These are phyloP conservation scores for Conops quadrifasciatus DNA, from an alignment of 2,888 invertebrate species.

Conservation along the genomic window DNA sequence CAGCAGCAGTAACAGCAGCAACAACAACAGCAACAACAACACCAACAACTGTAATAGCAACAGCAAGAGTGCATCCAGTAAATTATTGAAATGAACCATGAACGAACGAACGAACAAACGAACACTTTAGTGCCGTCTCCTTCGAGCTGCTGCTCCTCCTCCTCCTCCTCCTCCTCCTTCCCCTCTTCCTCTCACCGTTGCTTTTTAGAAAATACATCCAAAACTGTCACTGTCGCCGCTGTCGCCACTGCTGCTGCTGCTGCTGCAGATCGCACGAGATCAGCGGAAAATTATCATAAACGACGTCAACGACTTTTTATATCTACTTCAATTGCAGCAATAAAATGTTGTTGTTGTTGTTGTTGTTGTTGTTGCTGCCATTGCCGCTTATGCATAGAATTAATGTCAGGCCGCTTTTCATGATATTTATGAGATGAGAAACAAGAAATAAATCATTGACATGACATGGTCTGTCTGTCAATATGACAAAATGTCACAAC, in stretches of 20 bases:
- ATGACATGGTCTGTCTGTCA: neutral
- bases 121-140: too few relatives aligned
- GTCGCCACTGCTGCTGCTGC: too few relatives aligned
- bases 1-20: neutral
- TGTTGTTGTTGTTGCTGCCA: neutral
- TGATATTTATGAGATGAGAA: constrained; percentile 19
- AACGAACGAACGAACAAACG: too few relatives aligned
- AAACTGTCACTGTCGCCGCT: neutral
- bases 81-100: neutral
- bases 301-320: constrained; percentile 31
- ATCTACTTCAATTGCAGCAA: constrained; percentile 4
- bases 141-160: neutral
- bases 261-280: constrained; percentile 23
- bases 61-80: constrained; percentile 13
- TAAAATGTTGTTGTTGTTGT: constrained; percentile 4
- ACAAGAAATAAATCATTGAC: constrained; percentile 11
- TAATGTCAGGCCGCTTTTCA: constrained; percentile 9
- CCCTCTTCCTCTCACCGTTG: neutral
- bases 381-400: constrained; percentile 14
- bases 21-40: neutral
- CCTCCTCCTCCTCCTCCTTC: neutral
- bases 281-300: constrained; percentile 30
- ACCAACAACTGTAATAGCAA: neutral
- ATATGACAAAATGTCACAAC: too few relatives aligned
- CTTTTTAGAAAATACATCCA: neutral